Base-by-base conservation (phyloP, 2,888 invertebrate genomes). In the Polietes domitor region DNA sequence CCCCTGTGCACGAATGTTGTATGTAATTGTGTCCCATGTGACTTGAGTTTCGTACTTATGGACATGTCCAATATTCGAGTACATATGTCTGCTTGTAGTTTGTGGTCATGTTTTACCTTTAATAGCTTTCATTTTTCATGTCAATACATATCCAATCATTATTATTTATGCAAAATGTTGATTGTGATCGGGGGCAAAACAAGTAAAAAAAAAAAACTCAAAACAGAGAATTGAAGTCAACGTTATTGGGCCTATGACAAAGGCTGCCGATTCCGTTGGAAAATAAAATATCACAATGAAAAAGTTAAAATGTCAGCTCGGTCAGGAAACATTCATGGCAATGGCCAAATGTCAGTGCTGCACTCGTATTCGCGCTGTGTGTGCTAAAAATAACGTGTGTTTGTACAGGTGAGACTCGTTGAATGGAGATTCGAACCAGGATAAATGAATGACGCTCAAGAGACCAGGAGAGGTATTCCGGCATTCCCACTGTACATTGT, bases 121-220 rank as follows among this genome's bases (percentile, higher is more conserved):
- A 28, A 71, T 24, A 47, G 21, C 15, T 47, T 70, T 43, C 10
- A 21, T 65, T 79, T 73, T 79, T 58, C 71, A 74, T 63, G 80
- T 72, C 77, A 76, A 47, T 78, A 74, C 55, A 77, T 58, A 47
- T 58, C 55, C 12, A 70, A 74, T 26, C 28, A 4, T 71, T 71
- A 71, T 72, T 41, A 72, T 72, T 72, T 72, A 72, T 72, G 72
- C 55, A 72, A 72, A 72, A 55, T 72, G 72, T 71, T 71, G 71
- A 15, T 32, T 71, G 41, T 53, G 28, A 47, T 47, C 47, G 47
- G 32, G 32, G 4, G 47, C 37, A 37, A 37, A 47, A 41, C 4
- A 41, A 12, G 12, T n/a, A n/a, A n/a, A 12, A 4, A n/a, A 47
- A 15, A 37, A 12, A 37, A 37, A 37, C 37, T 37, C 37, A 37